Evolutionary conservation across 1,140 invertebrate species (phyloP).

Genomic region (Solenopsis invicta): DNA sequence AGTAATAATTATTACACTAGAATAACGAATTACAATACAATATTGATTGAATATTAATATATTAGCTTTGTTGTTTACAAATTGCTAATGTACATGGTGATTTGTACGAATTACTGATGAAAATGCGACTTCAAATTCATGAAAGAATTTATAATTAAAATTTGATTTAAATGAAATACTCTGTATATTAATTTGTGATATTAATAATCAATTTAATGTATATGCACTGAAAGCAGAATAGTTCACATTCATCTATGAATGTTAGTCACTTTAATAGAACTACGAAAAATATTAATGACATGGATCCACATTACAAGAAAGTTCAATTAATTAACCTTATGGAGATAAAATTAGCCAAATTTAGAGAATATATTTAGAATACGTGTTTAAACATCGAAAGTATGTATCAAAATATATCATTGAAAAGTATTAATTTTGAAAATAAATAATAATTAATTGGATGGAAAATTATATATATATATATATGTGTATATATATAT

Average conservation of each 20-base stretch:
- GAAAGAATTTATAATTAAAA: conserved; percentile 40
- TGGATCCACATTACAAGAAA: background rate
- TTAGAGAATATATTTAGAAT: background rate
- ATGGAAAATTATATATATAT: background rate
- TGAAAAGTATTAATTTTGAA: background rate
- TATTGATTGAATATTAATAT: conserved; percentile 25
- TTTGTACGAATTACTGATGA: conserved; percentile 27
- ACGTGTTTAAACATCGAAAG: background rate
- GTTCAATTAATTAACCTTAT: background rate
- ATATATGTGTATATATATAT: too few relatives aligned
- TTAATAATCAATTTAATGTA: conserved; percentile 39
- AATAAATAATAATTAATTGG: conserved; percentile 4
- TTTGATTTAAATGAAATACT: conserved; percentile 38
- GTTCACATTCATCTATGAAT: background rate
- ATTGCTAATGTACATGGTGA: conserved; percentile 16
- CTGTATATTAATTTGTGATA: conserved; percentile 37
- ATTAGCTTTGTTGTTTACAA: conserved; percentile 24
- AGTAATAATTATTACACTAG: background rate
- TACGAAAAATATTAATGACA: conserved; percentile 5
- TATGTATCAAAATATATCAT: background rate
- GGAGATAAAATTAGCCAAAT: background rate
- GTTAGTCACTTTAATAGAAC: background rate
- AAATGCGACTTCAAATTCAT: conserved; percentile 42
- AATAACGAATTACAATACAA: background rate
- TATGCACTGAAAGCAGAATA: conserved; percentile 19